phyloP scores from a whole-genome alignment of 1,140 invertebrate genomes.

The Charaxes varanes region DNA sequence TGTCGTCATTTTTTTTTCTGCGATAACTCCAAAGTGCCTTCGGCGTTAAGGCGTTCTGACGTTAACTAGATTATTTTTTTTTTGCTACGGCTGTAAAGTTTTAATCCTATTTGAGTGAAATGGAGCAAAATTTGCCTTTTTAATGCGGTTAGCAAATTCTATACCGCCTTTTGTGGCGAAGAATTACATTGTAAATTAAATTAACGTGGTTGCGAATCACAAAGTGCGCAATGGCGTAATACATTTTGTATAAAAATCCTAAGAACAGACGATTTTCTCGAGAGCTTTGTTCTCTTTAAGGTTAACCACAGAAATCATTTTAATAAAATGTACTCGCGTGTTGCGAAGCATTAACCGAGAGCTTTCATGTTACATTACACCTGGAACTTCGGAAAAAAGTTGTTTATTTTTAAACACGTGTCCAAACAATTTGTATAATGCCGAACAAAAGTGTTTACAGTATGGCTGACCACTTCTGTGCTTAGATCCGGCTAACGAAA shows the following conservation, averaged over 20 bases:
- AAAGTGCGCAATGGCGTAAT: too few relatives aligned
- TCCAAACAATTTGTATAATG: conserved; percentile 19
- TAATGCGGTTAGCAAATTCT: too few relatives aligned
- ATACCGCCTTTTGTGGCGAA: too few relatives aligned
- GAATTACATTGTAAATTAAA: too few relatives aligned
- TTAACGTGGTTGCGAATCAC: too few relatives aligned
- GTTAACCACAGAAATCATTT: conserved; percentile 3
- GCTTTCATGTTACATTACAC: conserved; percentile 18
- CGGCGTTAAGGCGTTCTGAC: conserved; percentile 23
- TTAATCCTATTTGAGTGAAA: conserved; percentile 3
- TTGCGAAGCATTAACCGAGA: conserved; percentile 6
- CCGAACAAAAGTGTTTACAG: conserved; percentile 8
- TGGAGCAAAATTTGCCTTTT: conserved; percentile 1
- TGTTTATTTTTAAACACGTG: conserved; percentile 23
- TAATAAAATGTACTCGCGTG: conserved; percentile 7
- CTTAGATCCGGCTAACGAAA: not conserved
- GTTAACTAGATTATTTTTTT: conserved; percentile 19
- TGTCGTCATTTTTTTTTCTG: conserved; percentile 25
- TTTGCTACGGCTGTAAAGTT: not conserved
- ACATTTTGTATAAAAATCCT: too few relatives aligned
- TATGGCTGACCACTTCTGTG: conserved; percentile 18
- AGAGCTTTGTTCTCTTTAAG: too few relatives aligned
- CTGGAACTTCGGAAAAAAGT: conserved; percentile 18
- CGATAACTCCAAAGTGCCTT: conserved; percentile 16
- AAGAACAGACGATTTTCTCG: too few relatives aligned